Evolutionary conservation across 2,888 invertebrate genomes (phyloP).

Genomic region (Teinopalpus imperialis): DNA sequence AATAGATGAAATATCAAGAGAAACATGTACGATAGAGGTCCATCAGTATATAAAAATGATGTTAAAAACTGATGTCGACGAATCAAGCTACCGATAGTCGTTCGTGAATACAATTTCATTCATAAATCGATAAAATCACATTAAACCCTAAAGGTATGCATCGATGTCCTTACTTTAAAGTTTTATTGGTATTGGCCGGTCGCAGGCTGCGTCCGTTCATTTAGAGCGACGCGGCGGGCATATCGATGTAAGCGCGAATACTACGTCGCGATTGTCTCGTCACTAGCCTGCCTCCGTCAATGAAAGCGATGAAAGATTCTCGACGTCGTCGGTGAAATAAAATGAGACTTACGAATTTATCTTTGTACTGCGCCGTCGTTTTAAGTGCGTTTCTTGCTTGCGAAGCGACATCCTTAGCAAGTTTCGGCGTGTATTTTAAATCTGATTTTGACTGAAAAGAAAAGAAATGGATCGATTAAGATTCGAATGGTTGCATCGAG

Average conservation of each 20-base stretch:
- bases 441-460: conserved; percentile 56
- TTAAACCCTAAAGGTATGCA: conserved; percentile 48
- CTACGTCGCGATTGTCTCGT: conserved; percentile 52
- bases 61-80: no score
- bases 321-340: conserved; percentile 34
- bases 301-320: conserved; percentile 60
- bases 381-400: conserved; percentile 54
- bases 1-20: conserved; percentile 54
- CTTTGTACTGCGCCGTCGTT: conserved; percentile 55
- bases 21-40: no score
- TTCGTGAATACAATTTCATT: conserved; percentile 38
- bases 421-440: conserved; percentile 44
- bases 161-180: conserved; percentile 52
- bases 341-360: conserved; percentile 63
- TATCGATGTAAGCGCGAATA: conserved; percentile 67
- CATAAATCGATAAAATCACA: conserved; percentile 59
- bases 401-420: conserved; percentile 48
- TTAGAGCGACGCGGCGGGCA: conserved; percentile 75
- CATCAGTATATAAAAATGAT: neutral
- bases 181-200: conserved; percentile 71
- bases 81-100: neutral
- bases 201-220: conserved; percentile 76
- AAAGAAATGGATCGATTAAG: conserved; percentile 27
- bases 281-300: conserved; percentile 48
- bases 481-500: conserved; percentile 3